Conservation (phyloP, 2,797 vertebrate species). For the Aeoliscus strigatus region DNA sequence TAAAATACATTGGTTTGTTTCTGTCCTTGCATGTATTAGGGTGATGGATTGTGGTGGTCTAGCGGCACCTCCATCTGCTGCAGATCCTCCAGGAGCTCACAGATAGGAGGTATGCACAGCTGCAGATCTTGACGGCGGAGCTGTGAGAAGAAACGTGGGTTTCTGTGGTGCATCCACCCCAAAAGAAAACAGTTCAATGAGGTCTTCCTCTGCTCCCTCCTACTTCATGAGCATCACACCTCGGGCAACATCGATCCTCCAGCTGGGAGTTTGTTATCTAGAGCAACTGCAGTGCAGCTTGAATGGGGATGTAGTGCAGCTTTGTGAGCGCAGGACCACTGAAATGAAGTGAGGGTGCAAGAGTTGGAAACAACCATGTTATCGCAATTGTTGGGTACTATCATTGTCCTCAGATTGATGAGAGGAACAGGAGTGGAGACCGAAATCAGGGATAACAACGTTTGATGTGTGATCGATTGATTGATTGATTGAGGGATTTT, state of each 20-base stretch:
- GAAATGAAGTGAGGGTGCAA: not conserved
- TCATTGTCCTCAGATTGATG: no score
- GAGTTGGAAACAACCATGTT: not conserved
- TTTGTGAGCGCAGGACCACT: not conserved
- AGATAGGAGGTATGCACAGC: not conserved
- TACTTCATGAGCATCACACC: not conserved
- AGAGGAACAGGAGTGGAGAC: no score
- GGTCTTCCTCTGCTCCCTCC: slow-evolving; percentile 5
- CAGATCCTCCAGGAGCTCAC: not conserved
- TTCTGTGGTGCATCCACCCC: no score
- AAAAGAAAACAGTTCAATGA: no score
- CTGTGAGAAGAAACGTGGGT: no score
- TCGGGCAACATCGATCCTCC: not conserved
- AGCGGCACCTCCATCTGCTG: no score
- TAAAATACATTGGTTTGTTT: slow-evolving; percentile 1
- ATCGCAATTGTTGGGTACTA: not conserved
- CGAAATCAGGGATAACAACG: no score
- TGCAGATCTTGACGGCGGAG: no score
- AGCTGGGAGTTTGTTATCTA: not conserved
- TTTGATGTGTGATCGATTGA: no score
- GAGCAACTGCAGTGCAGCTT: not conserved
- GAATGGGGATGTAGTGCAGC: not conserved
- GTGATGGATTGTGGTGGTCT: no score
- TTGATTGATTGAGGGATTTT: no score
- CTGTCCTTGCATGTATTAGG: not conserved